A percentile compares a stretch with the other conserved stretches of the same genome.
phyloP scores from a whole-genome alignment of 2,888 invertebrate species.

The Steinernema scapterisci region DNA sequence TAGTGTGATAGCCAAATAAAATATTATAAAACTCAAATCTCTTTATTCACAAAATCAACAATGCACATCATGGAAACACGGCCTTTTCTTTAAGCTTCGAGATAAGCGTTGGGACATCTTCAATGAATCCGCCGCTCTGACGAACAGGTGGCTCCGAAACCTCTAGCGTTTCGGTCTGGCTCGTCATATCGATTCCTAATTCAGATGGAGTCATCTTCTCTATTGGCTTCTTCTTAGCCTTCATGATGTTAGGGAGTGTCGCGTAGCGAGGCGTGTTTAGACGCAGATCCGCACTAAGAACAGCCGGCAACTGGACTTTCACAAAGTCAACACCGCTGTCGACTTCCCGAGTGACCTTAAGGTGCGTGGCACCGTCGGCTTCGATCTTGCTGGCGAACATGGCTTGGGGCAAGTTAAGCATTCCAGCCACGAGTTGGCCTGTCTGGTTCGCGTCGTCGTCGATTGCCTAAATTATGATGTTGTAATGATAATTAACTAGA shows the following conservation, averaged over 20 bases:
- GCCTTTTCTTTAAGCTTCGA: too few relatives aligned
- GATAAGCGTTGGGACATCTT: conserved; percentile 81
- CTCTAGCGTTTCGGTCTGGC: conserved; percentile 67
- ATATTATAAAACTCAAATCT: too few relatives aligned
- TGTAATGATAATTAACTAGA: too few relatives aligned
- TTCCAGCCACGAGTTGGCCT: too few relatives aligned
- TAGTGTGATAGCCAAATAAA: too few relatives aligned
- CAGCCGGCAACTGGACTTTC: conserved; percentile 85
- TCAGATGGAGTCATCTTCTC: conserved; percentile 86
- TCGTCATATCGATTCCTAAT: conserved; percentile 84
- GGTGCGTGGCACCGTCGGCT: conserved; percentile 42
- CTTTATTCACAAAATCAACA: too few relatives aligned
- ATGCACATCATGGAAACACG: too few relatives aligned
- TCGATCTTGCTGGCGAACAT: conserved; percentile 31
- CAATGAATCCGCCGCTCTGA: conserved; percentile 84
- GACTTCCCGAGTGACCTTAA: conserved; percentile 56
- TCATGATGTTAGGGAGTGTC: conserved; percentile 97
- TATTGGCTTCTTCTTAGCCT: conserved; percentile 89
- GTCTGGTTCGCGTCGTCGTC: too few relatives aligned
- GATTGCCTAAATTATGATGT: too few relatives aligned
- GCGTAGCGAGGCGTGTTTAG: conserved; percentile 97
- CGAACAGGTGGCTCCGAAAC: conserved; percentile 94
- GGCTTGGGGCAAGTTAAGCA: too few relatives aligned
- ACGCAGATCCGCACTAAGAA: conserved; percentile 90
- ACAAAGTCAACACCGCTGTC: conserved; percentile 95